Evolutionary conservation across 1,140 invertebrate species (phyloP).

Genomic region (Diachasma alloeum): DNA sequence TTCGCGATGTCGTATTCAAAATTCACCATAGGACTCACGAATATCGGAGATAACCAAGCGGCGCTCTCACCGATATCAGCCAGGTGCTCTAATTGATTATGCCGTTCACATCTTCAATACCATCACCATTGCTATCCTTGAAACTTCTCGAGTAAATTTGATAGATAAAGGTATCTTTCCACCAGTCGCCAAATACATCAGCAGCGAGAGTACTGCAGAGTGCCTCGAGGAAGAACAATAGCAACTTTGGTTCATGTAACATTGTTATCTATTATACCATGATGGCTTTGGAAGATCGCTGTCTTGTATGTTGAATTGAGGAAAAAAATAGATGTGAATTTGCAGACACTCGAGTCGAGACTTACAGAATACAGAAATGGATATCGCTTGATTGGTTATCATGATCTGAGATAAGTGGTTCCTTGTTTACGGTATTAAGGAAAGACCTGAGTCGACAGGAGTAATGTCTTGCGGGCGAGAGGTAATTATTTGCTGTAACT

Average conservation of each 20-base stretch:
- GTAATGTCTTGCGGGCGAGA: neutral
- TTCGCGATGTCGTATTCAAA: conserved; percentile 62
- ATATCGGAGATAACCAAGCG: conserved; percentile 66
- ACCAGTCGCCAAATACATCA: conserved; percentile 69
- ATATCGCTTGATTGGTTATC: neutral
- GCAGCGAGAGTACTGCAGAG: neutral
- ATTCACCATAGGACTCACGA: conserved; percentile 62
- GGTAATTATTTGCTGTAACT: neutral
- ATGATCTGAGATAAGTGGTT: neutral
- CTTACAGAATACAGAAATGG: neutral
- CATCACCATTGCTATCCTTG: conserved; percentile 79
- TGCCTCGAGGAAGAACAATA: conserved; percentile 11
- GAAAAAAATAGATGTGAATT: conserved; percentile 20
- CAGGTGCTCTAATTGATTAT: conserved; percentile 39
- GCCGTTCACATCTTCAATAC: conserved; percentile 75
- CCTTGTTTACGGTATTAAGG: neutral
- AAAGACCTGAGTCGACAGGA: too few relatives aligned
- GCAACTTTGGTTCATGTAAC: neutral
- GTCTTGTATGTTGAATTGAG: neutral
- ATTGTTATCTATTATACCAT: neutral
- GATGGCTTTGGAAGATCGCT: neutral
- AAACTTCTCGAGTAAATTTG: conserved; percentile 84
- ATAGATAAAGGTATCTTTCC: conserved; percentile 76
- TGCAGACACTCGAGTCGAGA: too few relatives aligned
- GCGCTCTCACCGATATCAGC: conserved; percentile 53